phyloP scores from a whole-genome alignment of 2,797 vertebrate species.

The Poliocrania exsul region DNA sequence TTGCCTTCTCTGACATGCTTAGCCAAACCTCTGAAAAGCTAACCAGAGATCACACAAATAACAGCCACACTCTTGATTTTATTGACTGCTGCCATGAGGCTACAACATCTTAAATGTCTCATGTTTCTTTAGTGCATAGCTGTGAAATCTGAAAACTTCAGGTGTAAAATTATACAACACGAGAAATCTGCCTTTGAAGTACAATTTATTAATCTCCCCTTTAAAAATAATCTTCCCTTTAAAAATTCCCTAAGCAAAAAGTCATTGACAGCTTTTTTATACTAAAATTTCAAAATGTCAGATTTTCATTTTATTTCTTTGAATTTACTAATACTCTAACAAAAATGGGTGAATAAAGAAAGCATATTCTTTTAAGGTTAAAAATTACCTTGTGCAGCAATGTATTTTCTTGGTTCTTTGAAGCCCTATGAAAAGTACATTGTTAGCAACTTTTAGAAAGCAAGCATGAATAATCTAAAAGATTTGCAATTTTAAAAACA shows the following conservation, averaged over 20 bases:
- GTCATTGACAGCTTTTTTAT: background rate
- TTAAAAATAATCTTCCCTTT: too few species aligned
- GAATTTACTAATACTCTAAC: background rate
- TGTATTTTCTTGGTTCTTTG: conserved; percentile 95
- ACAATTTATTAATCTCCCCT: background rate
- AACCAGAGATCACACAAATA: background rate
- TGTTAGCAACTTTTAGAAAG: background rate
- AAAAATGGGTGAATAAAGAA: background rate
- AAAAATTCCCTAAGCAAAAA: background rate
- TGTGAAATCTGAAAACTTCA: background rate
- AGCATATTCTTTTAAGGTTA: background rate
- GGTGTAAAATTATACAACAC: background rate
- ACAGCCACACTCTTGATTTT: background rate
- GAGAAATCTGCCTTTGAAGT: background rate
- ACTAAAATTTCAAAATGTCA: background rate
- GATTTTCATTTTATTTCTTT: background rate
- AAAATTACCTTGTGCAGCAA: conserved; percentile 94
- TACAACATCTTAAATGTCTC: background rate
- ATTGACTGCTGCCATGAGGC: background rate
- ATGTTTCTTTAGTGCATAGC: background rate
- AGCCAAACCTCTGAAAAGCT: background rate
- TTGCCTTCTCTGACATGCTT: background rate
- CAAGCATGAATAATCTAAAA: background rate
- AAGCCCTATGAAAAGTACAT: conserved; percentile 84
- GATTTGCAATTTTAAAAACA: background rate